Conservation (phyloP, 1,140 invertebrate species). For the Lepidurus packardi region DNA sequence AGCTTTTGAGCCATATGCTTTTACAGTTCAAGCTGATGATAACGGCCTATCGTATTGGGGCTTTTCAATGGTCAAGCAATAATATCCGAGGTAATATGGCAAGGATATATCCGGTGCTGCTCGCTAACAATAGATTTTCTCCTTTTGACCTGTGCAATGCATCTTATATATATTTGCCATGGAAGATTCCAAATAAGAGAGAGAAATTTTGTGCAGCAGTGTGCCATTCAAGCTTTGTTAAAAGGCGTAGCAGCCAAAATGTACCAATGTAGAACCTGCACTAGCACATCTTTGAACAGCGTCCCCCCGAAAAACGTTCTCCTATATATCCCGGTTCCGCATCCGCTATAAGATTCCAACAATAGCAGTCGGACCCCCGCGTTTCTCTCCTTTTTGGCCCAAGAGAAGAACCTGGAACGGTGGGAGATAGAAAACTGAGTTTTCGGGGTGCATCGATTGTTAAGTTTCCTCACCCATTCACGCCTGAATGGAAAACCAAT, state of each 20-base stretch:
- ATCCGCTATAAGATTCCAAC: slow-evolving; percentile 13
- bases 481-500: background rate
- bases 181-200: background rate
- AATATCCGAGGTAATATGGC: slow-evolving; percentile 1
- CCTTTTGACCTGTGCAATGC: slow-evolving; percentile 6
- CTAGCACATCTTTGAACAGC: background rate
- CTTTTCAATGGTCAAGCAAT: slow-evolving; percentile 2
- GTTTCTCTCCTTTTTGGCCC: background rate
- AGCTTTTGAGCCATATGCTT: background rate
- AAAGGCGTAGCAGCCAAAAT: background rate
- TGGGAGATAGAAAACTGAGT: background rate
- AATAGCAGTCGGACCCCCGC: background rate
- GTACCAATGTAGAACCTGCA: background rate
- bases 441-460: background rate
- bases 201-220: background rate
- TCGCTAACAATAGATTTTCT: slow-evolving; percentile 7
- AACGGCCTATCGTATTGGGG: background rate
- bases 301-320: background rate
- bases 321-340: slow-evolving; percentile 9
- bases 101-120: background rate
- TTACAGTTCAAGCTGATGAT: background rate
- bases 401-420: background rate
- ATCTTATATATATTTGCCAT: background rate
- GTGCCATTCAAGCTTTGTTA: background rate
- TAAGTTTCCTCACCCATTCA: slow-evolving; percentile 18